Evolutionary conservation across 2,888 invertebrate genomes (phyloP), one percentile per base, ranked within the genome.

Genomic region (Lepidocyrtoides sp.): DNA sequence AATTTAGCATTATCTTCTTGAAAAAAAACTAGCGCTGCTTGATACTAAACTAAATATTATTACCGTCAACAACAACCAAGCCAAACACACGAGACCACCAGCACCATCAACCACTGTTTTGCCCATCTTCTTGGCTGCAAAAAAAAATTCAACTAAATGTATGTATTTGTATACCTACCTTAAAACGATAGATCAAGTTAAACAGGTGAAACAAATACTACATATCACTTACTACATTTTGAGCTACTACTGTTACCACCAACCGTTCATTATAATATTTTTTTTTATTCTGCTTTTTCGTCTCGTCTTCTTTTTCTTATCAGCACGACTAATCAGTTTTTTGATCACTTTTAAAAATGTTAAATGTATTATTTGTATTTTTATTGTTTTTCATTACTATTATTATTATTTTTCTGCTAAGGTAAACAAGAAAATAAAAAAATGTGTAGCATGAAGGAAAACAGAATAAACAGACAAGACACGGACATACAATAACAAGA

Each of bases 321-420:
- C 79, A 79, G 57, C 57, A 79, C 17, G 36, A 57, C 79, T 79
- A 79, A 79, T 79, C 79, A 79, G 79, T 12, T 75, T 20, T 54
- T 57, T 79, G 79, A 54, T 79, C 79, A 57, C 79, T 79, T 75
- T 69, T 79, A 54, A 57, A 79, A 79, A 57, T 32, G 20, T 41
- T 79, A 79, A 79, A 79, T 54, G 54, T 54, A 79, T 79, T 79
- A 79, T 79, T 79, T 79, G 79, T 79, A 79, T 79, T 79, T 79
- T 79, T 79, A 79, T 79, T 79, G 54, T 51, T 54, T 79, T 79
- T 5, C 79, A 79, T 79, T 79, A 79, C 79, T 79, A 79, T 79
- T 54, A 79, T 79, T 79, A 79, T 79, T 79, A n/a, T 51, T 79
- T 3, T 12, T 51, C 54, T 79, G 51, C 32, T 54, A 79, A 79